Evolutionary conservation across 2,888 invertebrate species (phyloP), one percentile per base, ranked within the genome.

Genomic region (Oxycera nigricornis): DNA sequence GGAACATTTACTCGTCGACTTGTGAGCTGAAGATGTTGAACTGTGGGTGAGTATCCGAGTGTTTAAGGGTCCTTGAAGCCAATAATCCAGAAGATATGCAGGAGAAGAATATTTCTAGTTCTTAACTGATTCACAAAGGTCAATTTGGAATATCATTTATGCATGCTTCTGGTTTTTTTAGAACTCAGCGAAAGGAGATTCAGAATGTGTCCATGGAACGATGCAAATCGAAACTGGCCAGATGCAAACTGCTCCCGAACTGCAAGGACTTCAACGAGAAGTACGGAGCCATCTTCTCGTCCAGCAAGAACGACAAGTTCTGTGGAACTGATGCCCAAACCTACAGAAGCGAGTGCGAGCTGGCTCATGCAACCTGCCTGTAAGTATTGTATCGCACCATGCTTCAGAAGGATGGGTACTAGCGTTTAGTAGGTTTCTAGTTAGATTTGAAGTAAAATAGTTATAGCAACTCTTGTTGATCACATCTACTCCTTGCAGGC

Each of bases 1-100:
- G 94, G 74, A 93, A 91, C 82, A 89, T 96, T 76, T 97, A 97
- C 85, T 89, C 91, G 77, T 95, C 92, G 81, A 92, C 94, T 79
- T 97, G 97, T 81, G 94, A 96, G 82, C 89, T 97, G 86, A 91
- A 91, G 83, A 91, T 95, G 90, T 88, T 95, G 26, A 95, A 94
- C 82, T 95, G 95, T 85, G 95, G 95, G 94, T 95, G 82, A 88
- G 89, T 83, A 50, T n/a, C 7, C 7, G 59, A 7, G 39, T 39
- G 39, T 9, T 14, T 7, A 39, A 39, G 9, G 39, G 14, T 39
- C 7, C 14, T 14, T 39, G 39, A 39, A 39, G 14, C 9, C 39
- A 39, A 14, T 39, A 39, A 39, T 39, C 39, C 39, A 39, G 7
- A 9, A 39, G 39, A 39, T 39, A 39, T 39, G 39, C 14, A 39